These are phyloP conservation scores for Micromussa lordhowensis DNA, from an alignment of 92 coral and sea anemone genomes.

Conservation along the genomic window DNA sequence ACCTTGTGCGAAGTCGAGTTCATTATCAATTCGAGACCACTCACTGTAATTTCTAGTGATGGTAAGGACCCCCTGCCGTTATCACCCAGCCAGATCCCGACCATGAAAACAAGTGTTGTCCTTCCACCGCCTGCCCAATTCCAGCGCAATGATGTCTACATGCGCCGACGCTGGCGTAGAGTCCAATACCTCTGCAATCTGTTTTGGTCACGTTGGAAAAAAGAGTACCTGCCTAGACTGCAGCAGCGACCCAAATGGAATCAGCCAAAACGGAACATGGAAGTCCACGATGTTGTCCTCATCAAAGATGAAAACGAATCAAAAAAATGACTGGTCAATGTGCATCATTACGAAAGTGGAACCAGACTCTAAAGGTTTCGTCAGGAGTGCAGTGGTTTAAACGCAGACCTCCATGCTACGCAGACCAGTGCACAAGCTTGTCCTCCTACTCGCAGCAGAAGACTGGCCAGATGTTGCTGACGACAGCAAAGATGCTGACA, in stretches of 20 bases:
- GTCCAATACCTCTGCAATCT: slow-evolving; percentile 47
- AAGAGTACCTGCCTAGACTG: slow-evolving; percentile 28
- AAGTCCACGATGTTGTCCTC: slow-evolving; percentile 38
- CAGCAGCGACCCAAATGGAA: slow-evolving; percentile 40
- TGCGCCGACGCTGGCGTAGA: slow-evolving; percentile 41
- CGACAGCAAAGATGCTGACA: no score
- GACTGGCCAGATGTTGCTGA: neutral
- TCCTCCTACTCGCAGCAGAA: slow-evolving; percentile 27
- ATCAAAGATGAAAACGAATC: slow-evolving; percentile 35
- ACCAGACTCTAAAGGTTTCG: slow-evolving; percentile 51
- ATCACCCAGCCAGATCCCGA: slow-evolving; percentile 8
- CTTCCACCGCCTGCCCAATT: slow-evolving; percentile 47
- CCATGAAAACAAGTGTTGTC: slow-evolving; percentile 36
- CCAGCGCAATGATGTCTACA: slow-evolving; percentile 46
- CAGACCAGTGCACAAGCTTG: slow-evolving; percentile 30
- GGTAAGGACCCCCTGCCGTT: neutral
- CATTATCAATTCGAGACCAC: slow-evolving; percentile 20
- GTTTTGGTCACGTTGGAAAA: slow-evolving; percentile 54
- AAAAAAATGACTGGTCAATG: slow-evolving; percentile 25
- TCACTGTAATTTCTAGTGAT: slow-evolving; percentile 15
- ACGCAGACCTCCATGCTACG: slow-evolving; percentile 30
- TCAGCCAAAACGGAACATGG: slow-evolving; percentile 33
- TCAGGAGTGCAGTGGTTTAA: slow-evolving; percentile 32
- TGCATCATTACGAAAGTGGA: neutral
- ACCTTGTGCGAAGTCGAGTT: slow-evolving; percentile 31